These are phyloP conservation scores for Sitta europaea DNA, from an alignment of 2,113 vertebrate genomes.

Conservation along the genomic window DNA sequence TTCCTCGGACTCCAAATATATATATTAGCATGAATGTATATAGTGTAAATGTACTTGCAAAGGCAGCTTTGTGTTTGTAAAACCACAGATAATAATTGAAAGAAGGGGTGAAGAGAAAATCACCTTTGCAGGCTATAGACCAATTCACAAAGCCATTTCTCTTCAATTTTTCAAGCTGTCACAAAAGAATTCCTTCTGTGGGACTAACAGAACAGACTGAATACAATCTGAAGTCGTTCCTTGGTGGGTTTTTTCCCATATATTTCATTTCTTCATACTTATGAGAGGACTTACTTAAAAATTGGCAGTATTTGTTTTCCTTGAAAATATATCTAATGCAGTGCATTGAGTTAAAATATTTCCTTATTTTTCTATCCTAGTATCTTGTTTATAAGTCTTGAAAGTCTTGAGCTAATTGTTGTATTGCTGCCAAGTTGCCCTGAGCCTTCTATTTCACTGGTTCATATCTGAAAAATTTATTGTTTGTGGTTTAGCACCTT, in stretches of 20 bases:
- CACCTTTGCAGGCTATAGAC: neutral
- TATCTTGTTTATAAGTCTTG: neutral
- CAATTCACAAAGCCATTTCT: neutral
- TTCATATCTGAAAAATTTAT: neutral
- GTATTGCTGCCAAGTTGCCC: neutral
- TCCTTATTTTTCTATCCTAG: neutral
- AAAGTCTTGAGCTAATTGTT: neutral
- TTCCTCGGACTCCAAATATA: neutral
- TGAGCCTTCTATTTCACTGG: neutral
- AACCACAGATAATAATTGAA: neutral
- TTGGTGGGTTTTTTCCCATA: neutral
- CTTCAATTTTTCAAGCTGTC: neutral
- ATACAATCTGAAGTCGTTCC: neutral
- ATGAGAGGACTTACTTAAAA: neutral
- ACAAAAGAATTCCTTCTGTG: neutral
- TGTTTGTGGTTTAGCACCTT: slow-evolving; percentile 39
- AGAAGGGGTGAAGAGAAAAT: neutral
- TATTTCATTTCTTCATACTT: neutral
- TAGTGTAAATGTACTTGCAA: neutral
- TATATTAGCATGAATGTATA: neutral
- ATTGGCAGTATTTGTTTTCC: neutral
- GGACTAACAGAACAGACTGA: neutral
- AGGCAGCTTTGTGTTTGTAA: neutral
- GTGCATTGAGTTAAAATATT: neutral
- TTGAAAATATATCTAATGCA: neutral